Evolutionary conservation across 2,888 invertebrate genomes (phyloP).

Genomic region (Himalopsyche tibetana): DNA sequence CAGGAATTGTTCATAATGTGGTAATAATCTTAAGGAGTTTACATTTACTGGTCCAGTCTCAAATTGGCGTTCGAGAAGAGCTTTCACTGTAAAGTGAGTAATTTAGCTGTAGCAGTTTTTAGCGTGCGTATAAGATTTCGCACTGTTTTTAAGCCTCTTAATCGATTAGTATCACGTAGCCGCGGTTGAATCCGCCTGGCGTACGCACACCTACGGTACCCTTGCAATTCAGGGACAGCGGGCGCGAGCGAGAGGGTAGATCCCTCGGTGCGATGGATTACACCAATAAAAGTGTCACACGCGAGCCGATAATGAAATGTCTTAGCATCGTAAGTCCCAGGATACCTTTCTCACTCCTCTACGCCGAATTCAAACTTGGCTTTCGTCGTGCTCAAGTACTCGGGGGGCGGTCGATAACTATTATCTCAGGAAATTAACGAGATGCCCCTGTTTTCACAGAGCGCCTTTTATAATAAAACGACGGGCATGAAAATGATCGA

Average conservation of each 20-base stretch:
- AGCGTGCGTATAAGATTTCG: not conserved
- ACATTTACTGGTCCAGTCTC: too few species aligned
- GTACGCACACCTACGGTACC: conserved; percentile 32
- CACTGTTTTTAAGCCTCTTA: not conserved
- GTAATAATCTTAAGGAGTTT: too few species aligned
- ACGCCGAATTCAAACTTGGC: conserved; percentile 32
- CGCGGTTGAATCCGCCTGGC: conserved; percentile 16
- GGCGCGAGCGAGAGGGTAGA: conserved; percentile 36
- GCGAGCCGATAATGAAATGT: conserved; percentile 64
- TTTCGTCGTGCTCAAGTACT: conserved; percentile 4
- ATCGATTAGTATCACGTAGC: not conserved
- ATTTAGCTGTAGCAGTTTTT: not conserved
- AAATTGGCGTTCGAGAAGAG: too few species aligned
- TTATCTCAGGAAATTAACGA: conserved; percentile 38
- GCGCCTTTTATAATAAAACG: not conserved
- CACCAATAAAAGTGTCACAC: conserved; percentile 64
- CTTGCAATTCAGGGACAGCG: conserved; percentile 13
- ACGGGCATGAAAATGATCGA: not conserved
- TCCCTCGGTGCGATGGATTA: conserved; percentile 62
- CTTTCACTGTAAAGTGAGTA: too few species aligned
- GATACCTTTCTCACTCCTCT: conserved; percentile 41
- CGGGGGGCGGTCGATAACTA: conserved; percentile 32
- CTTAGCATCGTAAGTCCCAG: conserved; percentile 58
- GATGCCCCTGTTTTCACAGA: conserved; percentile 18
- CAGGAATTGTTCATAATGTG: too few species aligned